A percentile compares a stretch with the other conserved stretches of the same genome.
Conservation (phyloP, 2,888 invertebrate genomes). For the Marronus borbonicus region DNA sequence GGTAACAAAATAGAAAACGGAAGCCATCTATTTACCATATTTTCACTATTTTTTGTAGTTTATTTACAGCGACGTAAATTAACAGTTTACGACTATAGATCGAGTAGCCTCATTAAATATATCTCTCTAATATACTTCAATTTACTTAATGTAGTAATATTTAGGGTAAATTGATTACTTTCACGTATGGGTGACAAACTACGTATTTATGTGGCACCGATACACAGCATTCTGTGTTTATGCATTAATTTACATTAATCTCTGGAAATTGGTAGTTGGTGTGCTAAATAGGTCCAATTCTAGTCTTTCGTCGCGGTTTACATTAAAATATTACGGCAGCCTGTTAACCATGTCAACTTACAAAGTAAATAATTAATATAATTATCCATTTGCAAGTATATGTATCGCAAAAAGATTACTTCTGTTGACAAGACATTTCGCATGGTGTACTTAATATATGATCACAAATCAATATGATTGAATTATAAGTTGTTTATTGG, state of each 20-base stretch:
- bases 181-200: neutral
- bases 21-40: too few species aligned
- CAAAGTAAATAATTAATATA: slow-evolving; percentile 3
- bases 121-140: neutral
- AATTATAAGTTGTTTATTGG: too few species aligned
- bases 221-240: slow-evolving; percentile 19
- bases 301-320: neutral
- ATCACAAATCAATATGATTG: neutral
- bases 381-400: neutral
- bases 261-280: slow-evolving; percentile 8
- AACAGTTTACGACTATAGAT: neutral
- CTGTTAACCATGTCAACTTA: neutral
- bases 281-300: neutral
- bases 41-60: too few species aligned
- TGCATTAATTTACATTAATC: slow-evolving; percentile 31
- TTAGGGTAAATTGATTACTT: slow-evolving; percentile 20
- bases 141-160: slow-evolving; percentile 7
- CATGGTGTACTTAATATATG: neutral
- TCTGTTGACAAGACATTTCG: neutral
- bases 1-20: too few species aligned
- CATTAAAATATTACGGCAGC: neutral
- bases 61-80: too few species aligned
- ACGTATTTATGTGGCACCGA: slow-evolving; percentile 2
- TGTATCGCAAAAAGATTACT: neutral
- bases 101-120: neutral